Conservation (phyloP, 2,113 vertebrate genomes). For the Petrocephalus microphthalmus region DNA sequence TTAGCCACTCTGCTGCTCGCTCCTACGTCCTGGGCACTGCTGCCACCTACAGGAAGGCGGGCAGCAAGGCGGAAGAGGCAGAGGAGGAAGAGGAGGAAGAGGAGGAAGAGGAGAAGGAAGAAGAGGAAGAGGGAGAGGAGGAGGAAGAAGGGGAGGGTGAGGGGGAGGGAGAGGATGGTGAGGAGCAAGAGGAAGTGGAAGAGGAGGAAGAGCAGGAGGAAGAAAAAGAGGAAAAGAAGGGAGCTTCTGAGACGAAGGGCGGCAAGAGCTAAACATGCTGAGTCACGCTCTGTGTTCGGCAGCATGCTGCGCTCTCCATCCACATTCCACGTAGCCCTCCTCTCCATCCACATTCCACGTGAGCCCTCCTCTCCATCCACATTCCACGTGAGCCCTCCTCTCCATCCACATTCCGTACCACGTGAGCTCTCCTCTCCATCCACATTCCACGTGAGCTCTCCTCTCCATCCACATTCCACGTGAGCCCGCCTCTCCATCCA, state of each 20-base stretch:
- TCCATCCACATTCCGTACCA: too few relatives aligned
- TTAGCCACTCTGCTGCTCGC: conserved; percentile 55
- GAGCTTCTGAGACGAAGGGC: conserved; percentile 46
- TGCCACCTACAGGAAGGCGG: conserved; percentile 50
- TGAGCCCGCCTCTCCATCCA: conserved; percentile 29
- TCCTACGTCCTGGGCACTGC: conserved; percentile 47
- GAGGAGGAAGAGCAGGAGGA: conserved; percentile 32
- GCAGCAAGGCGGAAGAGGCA: conserved; percentile 55
- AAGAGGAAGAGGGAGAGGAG: conserved; percentile 18
- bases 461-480: too few relatives aligned
- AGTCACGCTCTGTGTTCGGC: conserved; percentile 14
- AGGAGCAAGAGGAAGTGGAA: conserved; percentile 27
- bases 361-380: too few relatives aligned
- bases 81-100: conserved; percentile 48
- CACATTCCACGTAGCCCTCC: conserved; percentile 10
- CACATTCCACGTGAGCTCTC: too few relatives aligned
- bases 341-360: background rate
- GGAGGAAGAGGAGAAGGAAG: conserved; percentile 33
- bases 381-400: too few relatives aligned
- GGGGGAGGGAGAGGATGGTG: conserved; percentile 32
- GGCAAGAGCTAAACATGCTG: conserved; percentile 51
- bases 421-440: too few relatives aligned
- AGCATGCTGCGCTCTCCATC: conserved; percentile 30
- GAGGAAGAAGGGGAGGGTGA: conserved; percentile 35
- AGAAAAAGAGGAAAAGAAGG: conserved; percentile 49